A percentile compares a stretch with the other conserved stretches of the same genome.
Evolutionary conservation across 2,888 invertebrate genomes (phyloP).

Genomic region (Autographa pulchrina): DNA sequence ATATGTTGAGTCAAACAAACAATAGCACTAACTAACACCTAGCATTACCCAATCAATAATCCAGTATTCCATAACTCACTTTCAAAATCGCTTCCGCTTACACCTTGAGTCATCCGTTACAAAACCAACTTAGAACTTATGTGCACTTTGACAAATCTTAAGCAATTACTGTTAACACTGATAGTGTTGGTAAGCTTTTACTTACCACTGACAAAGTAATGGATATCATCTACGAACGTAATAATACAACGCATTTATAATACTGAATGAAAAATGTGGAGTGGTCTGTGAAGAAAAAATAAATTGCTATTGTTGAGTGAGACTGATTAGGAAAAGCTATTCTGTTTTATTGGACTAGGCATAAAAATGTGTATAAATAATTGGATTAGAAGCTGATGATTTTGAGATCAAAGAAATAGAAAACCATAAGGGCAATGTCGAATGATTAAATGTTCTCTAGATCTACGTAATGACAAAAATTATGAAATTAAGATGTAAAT

Average conservation of each 20-base stretch:
- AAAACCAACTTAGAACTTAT: conserved; percentile 71
- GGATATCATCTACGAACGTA: conserved; percentile 26
- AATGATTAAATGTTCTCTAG: not conserved
- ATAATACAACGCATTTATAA: conserved; percentile 2
- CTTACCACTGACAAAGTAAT: conserved; percentile 38
- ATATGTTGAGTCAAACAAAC: too few species aligned
- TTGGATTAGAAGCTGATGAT: not conserved
- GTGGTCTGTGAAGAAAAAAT: not conserved
- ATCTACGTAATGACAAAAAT: too few species aligned
- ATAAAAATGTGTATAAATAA: not conserved
- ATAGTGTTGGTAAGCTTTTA: conserved; percentile 62
- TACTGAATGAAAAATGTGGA: conserved; percentile 1
- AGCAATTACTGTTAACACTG: conserved; percentile 70
- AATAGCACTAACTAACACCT: not conserved
- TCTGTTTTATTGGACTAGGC: not conserved
- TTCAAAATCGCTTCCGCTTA: conserved; percentile 46
- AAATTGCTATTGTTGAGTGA: not conserved
- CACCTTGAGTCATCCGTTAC: conserved; percentile 53
- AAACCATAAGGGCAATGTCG: not conserved
- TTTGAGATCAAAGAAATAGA: not conserved
- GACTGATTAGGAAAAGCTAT: not conserved
- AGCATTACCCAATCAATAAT: not conserved
- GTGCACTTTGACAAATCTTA: conserved; percentile 79
- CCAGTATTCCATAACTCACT: conserved; percentile 4
- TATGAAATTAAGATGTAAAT: too few species aligned